Base-by-base conservation (phyloP, 2,113 vertebrate genomes). In the Harpagus bidentatus region DNA sequence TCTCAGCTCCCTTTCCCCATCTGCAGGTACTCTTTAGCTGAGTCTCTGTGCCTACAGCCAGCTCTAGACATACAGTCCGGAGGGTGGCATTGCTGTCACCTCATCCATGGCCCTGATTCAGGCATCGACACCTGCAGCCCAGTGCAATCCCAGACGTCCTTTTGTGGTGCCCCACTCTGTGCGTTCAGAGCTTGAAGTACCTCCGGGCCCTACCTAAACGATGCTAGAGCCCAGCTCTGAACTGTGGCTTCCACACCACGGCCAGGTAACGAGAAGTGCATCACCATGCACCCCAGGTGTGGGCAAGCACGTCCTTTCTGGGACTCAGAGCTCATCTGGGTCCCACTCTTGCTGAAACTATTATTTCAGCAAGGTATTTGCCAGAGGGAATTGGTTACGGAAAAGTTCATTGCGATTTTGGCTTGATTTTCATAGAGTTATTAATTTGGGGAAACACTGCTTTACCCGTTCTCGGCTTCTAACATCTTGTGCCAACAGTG, bases 81-180 rank as follows among this genome's bases (percentile, higher is more conserved):
- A 74, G 16, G 5, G 6, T 65, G 34, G 8, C 40, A 77, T 34
- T 52, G 16, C n/a, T 63, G 29, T 42, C 17, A 16, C 29, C 26
- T 31, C 50, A 18, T 56, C 17, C n/a, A 9, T 5, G 26, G 15
- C 70, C 25, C 40, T 58, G 19, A 40, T 29, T 69, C 48, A 38
- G 22, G 16, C 23, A 38, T 5, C 40, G 52, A 13, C 2, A 6
- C 6, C 62, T 73, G 40, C 82, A 94, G 21, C 8, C 11, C 53
- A 23, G 36, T n/a, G 56, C 19, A 66, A 31, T 62, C 63, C 29
- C 69, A 79, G 47, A 28, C 19, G 17, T 59, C 14, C 18, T 67
- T 82, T 50, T 0, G 0, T 26, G 34, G 36, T 72, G 25, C 3
- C 23, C 31, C 31, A 26, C 0, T 59, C 23, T 26, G 6, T 50